phyloP scores from a whole-genome alignment of 64 coral and sea anemone species.

The Dendrophyllia cribrosa region DNA sequence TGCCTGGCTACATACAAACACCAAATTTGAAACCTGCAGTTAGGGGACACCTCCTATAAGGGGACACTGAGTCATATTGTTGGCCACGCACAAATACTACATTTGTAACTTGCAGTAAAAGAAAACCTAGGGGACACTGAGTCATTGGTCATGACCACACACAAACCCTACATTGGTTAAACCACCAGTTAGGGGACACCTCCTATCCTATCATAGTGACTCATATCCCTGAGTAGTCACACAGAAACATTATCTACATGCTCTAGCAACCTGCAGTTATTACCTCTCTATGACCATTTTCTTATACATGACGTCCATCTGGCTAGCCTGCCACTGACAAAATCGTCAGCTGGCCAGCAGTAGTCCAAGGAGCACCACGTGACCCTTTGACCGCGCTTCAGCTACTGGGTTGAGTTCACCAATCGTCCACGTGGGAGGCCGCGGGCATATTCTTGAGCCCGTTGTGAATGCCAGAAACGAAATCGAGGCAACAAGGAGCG shows the following conservation, averaged over 20 bases:
- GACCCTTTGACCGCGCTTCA: conserved; percentile 32
- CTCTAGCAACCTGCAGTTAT: too few species aligned
- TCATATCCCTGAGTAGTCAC: too few species aligned
- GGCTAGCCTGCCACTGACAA: conserved; percentile 49
- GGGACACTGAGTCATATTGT: too few species aligned
- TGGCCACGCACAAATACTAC: too few species aligned
- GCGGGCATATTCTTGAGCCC: conserved; percentile 16
- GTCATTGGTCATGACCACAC: too few species aligned
- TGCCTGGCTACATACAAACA: background rate
- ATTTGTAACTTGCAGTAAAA: too few species aligned
- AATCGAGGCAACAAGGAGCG: background rate
- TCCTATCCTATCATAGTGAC: too few species aligned
- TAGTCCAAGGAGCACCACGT: conserved; percentile 42
- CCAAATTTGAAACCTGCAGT: background rate
- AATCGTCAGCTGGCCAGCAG: conserved; percentile 47
- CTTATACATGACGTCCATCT: conserved; percentile 10
- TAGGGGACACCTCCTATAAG: too few species aligned
- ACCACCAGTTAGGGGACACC: too few species aligned
- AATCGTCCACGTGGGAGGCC: conserved; percentile 35
- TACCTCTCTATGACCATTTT: background rate
- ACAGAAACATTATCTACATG: too few species aligned
- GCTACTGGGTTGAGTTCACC: conserved; percentile 54
- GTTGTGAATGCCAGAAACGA: background rate
- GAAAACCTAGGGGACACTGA: too few species aligned
- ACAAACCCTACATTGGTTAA: too few species aligned